A percentile compares a stretch with the other conserved stretches of the same genome.
Evolutionary conservation across 1,140 invertebrate genomes (phyloP).

Genomic region (Riptortus pedestris): DNA sequence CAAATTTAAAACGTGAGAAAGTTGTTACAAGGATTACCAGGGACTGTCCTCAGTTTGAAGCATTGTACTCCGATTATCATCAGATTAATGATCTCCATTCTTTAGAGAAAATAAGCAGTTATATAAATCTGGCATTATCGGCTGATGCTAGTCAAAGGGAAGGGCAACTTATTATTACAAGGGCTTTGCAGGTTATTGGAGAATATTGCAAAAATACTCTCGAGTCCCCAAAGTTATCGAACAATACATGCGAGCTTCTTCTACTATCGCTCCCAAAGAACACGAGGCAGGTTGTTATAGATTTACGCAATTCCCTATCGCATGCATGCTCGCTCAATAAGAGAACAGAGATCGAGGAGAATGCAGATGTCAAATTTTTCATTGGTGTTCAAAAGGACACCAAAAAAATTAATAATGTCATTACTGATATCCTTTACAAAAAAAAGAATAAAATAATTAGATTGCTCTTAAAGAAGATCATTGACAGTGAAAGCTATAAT

Average conservation of each 20-base stretch:
- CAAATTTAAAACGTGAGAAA: constrained; percentile 23
- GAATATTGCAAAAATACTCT: constrained; percentile 22
- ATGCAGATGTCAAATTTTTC: neutral
- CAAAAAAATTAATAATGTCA: neutral
- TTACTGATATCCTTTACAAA: neutral
- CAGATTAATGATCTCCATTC: constrained; percentile 29
- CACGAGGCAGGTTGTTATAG: neutral
- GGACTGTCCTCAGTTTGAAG: constrained; percentile 26
- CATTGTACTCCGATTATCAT: constrained; percentile 29
- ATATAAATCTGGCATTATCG: constrained; percentile 10
- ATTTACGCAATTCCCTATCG: constrained; percentile 8
- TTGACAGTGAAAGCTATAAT: neutral
- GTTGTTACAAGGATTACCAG: constrained; percentile 25
- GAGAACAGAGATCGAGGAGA: neutral
- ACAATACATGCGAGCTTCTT: neutral
- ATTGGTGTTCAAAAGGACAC: neutral
- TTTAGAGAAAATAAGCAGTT: constrained; percentile 26
- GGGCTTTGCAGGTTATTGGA: constrained; percentile 22
- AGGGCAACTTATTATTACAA: constrained; percentile 18
- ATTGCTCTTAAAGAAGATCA: neutral
- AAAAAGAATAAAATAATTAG: neutral
- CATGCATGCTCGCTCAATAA: neutral
- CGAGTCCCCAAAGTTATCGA: constrained; percentile 18
- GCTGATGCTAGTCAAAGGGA: constrained; percentile 5
- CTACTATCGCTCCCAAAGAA: neutral